Conservation (phyloP, 2,113 vertebrate species). For the Phyllopteryx taeniolatus region DNA sequence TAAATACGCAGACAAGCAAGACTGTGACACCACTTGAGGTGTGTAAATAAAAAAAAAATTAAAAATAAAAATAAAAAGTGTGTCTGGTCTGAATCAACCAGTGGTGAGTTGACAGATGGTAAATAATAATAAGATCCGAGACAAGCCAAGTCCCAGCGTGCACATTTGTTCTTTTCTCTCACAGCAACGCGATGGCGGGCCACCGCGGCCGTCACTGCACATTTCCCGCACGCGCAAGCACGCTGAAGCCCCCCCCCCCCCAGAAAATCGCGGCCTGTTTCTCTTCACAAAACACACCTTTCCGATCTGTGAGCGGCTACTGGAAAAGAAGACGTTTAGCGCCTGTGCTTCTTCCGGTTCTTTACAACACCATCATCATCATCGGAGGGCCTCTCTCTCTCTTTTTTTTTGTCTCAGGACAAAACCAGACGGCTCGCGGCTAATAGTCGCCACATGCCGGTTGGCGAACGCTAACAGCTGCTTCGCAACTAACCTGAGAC, state of each 20-base stretch:
- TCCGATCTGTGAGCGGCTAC: background rate
- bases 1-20: background rate
- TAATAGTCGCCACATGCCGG: slow-evolving; percentile 12
- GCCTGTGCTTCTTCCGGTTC: background rate
- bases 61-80: no score
- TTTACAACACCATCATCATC: background rate
- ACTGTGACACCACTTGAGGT: background rate
- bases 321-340: background rate
- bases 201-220: slow-evolving; percentile 44
- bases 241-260: no score
- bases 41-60: background rate
- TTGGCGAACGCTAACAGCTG: slow-evolving; percentile 23
- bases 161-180: background rate
- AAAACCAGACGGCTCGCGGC: slow-evolving; percentile 16
- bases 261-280: background rate
- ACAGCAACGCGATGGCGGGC: slow-evolving; percentile 4
- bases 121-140: background rate
- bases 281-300: background rate
- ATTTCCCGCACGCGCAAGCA: slow-evolving; percentile 31
- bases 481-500: slow-evolving; percentile 24
- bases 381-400: no score
- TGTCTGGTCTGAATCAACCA: background rate
- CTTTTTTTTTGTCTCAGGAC: background rate
- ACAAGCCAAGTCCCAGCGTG: background rate
- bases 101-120: background rate